phyloP scores from a whole-genome alignment of 2,797 vertebrate species.

The Lutra lutra region DNA sequence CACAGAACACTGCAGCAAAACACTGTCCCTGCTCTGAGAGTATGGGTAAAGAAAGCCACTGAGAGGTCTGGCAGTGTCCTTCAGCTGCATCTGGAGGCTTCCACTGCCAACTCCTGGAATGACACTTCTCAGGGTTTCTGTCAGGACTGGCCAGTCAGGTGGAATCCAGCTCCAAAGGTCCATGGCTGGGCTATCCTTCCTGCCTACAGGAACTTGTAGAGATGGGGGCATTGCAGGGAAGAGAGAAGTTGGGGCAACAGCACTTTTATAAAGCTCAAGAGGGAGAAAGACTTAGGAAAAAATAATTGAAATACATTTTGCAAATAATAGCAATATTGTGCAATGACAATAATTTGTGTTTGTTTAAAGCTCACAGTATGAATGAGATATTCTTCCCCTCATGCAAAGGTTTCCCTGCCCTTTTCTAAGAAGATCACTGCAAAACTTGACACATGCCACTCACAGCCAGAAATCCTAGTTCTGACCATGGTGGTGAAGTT shows the following conservation, averaged over 20 bases:
- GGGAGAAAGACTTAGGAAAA: background rate
- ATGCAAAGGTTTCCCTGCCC: background rate
- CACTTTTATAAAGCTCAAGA: background rate
- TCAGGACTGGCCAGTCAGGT: background rate
- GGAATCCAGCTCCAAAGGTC: background rate
- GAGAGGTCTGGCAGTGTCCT: background rate
- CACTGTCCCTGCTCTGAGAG: background rate
- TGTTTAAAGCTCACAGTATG: background rate
- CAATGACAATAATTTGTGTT: background rate
- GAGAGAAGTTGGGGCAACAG: background rate
- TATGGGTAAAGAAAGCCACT: constrained; percentile 9
- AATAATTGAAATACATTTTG: background rate
- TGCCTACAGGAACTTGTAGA: background rate
- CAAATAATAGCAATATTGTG: background rate
- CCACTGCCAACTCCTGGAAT: background rate
- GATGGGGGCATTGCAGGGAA: background rate
- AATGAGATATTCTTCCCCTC: background rate
- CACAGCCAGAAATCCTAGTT: background rate
- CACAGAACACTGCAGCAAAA: constrained; percentile 52
- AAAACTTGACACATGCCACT: background rate
- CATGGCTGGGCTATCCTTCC: background rate
- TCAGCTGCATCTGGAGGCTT: constrained; percentile 25
- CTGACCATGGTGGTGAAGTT: background rate
- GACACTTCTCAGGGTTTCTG: background rate
- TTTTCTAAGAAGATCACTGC: background rate